A percentile compares a stretch with the other conserved stretches of the same genome.
Evolutionary conservation across 2,797 vertebrate genomes (phyloP).

Genomic region (Spondyliosoma cantharus): DNA sequence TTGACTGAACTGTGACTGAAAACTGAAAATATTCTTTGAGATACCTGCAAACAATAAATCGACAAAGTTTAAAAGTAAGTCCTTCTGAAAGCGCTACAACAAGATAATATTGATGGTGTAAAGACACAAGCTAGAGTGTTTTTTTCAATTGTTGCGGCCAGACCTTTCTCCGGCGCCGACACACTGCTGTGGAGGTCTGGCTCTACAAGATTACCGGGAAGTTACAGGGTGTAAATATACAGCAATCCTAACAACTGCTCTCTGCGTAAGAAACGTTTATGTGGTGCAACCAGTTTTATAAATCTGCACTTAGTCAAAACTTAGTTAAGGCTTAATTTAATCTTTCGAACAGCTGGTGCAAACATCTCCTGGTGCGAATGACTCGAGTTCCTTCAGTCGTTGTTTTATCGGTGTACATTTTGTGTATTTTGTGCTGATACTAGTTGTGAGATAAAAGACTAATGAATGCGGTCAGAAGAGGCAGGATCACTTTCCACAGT

Average conservation of each 20-base stretch:
- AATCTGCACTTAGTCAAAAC: neutral
- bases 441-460: constrained; percentile 16
- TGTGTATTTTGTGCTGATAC: neutral
- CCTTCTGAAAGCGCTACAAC: too few species aligned
- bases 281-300: neutral
- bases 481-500: neutral
- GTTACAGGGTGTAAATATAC: neutral
- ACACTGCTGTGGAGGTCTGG: too few species aligned
- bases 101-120: too few species aligned
- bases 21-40: too few species aligned
- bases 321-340: neutral
- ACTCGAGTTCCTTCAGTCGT: neutral
- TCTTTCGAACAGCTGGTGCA: constrained; percentile 4
- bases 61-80: too few species aligned
- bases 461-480: neutral
- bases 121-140: too few species aligned
- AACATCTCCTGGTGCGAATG: neutral
- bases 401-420: neutral
- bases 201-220: too few species aligned
- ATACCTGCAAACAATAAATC: too few species aligned
- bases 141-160: too few species aligned
- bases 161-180: too few species aligned
- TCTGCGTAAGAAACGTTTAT: neutral
- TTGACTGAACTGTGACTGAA: too few species aligned
- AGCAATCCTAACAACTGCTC: neutral